Evolutionary conservation across 2,888 invertebrate genomes (phyloP), one percentile per base, ranked within the genome.

Genomic region (Emmelina monodactyla): DNA sequence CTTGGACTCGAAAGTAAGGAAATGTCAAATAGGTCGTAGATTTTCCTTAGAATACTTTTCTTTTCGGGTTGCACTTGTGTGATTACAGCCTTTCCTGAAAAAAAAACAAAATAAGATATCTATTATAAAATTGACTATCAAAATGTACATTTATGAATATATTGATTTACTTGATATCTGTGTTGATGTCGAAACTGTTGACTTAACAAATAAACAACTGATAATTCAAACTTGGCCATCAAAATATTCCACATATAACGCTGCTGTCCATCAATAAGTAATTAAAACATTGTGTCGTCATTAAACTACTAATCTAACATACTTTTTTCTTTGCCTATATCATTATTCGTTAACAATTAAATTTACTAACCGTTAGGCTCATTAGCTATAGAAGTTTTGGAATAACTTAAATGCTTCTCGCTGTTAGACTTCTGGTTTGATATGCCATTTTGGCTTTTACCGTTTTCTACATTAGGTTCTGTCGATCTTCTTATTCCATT

Each of bases 1-100:
- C 83, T 69, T 1, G 82, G 70, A 55, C 86, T 87, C 16, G 78
- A 75, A 6, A 89, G 57, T 6, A 89, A 62, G 25, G 85, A 82
- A 36, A 89, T 73, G 45, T 88, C 88, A 56, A 88, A 83, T 16
- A 86, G 51, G 31, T 71, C 70, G 36, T 65, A 68, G 10, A 78
- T 38, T 54, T 73, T 73, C 34, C 31, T 55, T 2, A 67, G 35
- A 34, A 64, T 34, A 14, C 50, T 50, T 32, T 61, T 62, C 10
- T 55, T 51, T 14, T 42, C 37, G 10, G 37, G 30, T 25, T 34
- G 33, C 5, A 19, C 22, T 14, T 33, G 34, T 4, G 3, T 12
- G 4, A 12, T 29, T 29, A 4, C 14, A 13, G 35, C 37, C 11
- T 40, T 45, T 30, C 55, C 69, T 69, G 45, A 38, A 64, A 64